A percentile compares a stretch with the other conserved stretches of the same genome.
phyloP scores from a whole-genome alignment of 2,888 invertebrate genomes.

The Harmothoe impar region DNA sequence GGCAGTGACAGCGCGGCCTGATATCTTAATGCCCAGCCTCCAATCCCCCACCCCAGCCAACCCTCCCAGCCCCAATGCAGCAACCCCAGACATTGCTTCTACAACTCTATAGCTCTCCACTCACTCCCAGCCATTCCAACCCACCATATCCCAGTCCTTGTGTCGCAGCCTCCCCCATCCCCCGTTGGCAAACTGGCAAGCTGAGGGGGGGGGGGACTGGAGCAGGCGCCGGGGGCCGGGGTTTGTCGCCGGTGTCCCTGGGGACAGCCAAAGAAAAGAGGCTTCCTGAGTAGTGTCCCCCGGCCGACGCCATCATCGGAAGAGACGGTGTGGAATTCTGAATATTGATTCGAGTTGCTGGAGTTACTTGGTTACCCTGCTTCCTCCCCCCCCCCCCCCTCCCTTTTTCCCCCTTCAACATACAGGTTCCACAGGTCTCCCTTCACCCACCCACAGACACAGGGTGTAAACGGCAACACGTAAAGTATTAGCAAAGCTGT shows the following conservation, averaged over 20 bases:
- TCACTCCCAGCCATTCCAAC: not conserved
- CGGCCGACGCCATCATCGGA: slow-evolving; percentile 28
- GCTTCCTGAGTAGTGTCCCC: slow-evolving; percentile 46
- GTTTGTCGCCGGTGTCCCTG: slow-evolving; percentile 11
- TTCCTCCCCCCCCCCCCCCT: not conserved
- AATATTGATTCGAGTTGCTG: slow-evolving; percentile 46
- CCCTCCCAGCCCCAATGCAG: slow-evolving; percentile 8
- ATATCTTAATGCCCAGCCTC: slow-evolving; percentile 37
- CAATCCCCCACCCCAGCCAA: not conserved
- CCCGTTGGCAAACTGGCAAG: not conserved
- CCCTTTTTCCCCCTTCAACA: not conserved
- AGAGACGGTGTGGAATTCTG: slow-evolving; percentile 49
- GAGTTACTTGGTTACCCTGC: slow-evolving; percentile 53
- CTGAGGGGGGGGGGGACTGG: not conserved
- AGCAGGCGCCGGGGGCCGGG: slow-evolving; percentile 24
- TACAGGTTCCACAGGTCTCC: not conserved
- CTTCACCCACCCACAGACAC: not conserved
- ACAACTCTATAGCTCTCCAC: not conserved
- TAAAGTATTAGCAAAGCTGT: too few species aligned
- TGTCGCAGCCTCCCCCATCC: not conserved
- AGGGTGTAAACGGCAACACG: too few species aligned
- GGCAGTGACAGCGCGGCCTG: slow-evolving; percentile 22
- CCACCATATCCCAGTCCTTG: not conserved
- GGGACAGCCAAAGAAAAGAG: not conserved
- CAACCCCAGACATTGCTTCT: not conserved